These are phyloP conservation scores for Zaprionus lineosus DNA, from an alignment of 2,888 invertebrate species.

Conservation along the genomic window DNA sequence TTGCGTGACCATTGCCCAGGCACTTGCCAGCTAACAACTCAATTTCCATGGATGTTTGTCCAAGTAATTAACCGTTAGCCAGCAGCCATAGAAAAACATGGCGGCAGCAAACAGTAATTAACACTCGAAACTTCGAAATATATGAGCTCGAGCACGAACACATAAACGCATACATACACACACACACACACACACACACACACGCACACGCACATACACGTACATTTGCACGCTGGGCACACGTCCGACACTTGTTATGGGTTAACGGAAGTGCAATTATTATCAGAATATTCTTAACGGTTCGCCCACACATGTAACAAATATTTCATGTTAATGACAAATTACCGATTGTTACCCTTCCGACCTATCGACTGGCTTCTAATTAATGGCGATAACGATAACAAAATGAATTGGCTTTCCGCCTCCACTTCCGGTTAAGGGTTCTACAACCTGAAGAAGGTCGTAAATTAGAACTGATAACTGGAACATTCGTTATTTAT, in stretches of 20 bases:
- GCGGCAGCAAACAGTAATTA: slow-evolving; percentile 63
- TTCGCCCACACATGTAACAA: slow-evolving; percentile 26
- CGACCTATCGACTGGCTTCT: slow-evolving; percentile 18
- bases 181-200: neutral
- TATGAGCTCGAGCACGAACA: slow-evolving; percentile 1
- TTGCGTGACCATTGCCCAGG: no score
- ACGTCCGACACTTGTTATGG: slow-evolving; percentile 42
- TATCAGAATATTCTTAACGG: slow-evolving; percentile 13
- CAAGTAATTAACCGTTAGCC: slow-evolving; percentile 65
- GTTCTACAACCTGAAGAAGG: no score
- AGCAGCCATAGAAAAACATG: slow-evolving; percentile 57
- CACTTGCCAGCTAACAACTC: slow-evolving; percentile 46
- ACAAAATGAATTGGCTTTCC: slow-evolving; percentile 25
- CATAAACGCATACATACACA: neutral
- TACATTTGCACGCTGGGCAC: slow-evolving; percentile 8
- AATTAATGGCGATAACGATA: slow-evolving; percentile 38
- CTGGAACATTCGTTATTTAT: no score
- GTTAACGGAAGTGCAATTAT: slow-evolving; percentile 70
- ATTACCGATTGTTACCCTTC: slow-evolving; percentile 49
- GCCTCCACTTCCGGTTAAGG: slow-evolving; percentile 25
- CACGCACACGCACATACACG: neutral
- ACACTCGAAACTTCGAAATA: slow-evolving; percentile 46
- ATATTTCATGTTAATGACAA: slow-evolving; percentile 58
- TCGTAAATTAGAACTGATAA: no score
- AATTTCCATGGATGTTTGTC: slow-evolving; percentile 52